Conservation (phyloP, 2,113 vertebrate species). For the Hemiscyllium ocellatum region DNA sequence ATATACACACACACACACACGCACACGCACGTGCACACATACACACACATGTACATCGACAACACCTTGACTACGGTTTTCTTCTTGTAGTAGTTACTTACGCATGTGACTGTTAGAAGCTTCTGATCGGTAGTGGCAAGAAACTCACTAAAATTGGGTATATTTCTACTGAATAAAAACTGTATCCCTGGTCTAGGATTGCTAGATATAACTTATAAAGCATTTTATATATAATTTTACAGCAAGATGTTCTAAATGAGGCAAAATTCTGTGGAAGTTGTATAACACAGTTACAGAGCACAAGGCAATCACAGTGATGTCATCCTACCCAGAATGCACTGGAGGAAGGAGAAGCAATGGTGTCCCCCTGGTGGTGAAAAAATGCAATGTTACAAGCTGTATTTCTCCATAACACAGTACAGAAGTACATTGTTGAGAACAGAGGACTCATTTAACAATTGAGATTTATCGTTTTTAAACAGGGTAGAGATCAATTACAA, state of each 20-base stretch:
- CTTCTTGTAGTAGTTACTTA: not conserved
- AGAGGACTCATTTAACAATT: slow-evolving; percentile 1
- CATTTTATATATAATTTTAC: slow-evolving; percentile 15
- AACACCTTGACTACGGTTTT: not conserved
- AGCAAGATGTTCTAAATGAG: not conserved
- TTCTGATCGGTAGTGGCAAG: not conserved
- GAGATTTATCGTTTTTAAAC: slow-evolving; percentile 31
- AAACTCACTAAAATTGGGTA: not conserved
- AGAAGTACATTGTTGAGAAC: not conserved
- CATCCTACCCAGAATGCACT: slow-evolving; percentile 36
- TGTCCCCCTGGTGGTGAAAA: slow-evolving; percentile 37
- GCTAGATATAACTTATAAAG: slow-evolving; percentile 22
- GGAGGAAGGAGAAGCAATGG: slow-evolving; percentile 37
- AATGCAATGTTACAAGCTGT: slow-evolving; percentile 14
- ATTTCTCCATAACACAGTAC: slow-evolving; percentile 8
- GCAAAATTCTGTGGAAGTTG: not conserved
- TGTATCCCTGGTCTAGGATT: not conserved
- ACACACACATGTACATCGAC: not conserved
- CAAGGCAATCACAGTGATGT: slow-evolving; percentile 24
- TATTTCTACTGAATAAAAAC: not conserved
- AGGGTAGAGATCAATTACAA: slow-evolving; percentile 29
- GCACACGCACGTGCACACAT: not conserved
- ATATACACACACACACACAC: not conserved
- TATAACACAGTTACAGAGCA: slow-evolving; percentile 25
- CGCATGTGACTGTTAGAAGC: not conserved